phyloP scores from a whole-genome alignment of 2,113 vertebrate species.

The Nannobrachium achirus region DNA sequence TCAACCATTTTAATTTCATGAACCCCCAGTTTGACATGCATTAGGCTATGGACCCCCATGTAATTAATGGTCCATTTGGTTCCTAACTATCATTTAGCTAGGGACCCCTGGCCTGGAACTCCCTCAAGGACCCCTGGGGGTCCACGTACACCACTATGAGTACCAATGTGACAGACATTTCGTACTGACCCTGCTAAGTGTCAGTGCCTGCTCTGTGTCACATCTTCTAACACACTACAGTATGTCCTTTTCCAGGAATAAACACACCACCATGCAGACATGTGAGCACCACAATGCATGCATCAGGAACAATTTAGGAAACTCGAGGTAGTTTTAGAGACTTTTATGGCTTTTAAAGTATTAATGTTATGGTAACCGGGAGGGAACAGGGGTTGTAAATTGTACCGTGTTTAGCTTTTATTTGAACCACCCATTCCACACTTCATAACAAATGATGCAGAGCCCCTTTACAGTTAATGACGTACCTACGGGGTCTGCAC shows the following conservation, averaged over 20 bases:
- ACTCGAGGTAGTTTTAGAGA: conserved; percentile 32
- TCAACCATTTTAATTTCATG: too few species aligned
- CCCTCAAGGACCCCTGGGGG: too few species aligned
- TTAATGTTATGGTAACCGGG: conserved; percentile 52
- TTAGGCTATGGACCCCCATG: too few species aligned
- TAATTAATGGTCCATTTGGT: too few species aligned
- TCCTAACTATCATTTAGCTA: too few species aligned
- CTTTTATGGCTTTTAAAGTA: conserved; percentile 27
- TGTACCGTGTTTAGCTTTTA: conserved; percentile 39
- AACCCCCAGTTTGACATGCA: too few species aligned
- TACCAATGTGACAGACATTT: conserved; percentile 43
- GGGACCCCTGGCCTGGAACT: too few species aligned
- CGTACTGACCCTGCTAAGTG: conserved; percentile 32
- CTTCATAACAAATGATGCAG: conserved; percentile 61
- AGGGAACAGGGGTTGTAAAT: conserved; percentile 41
- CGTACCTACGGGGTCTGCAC: conserved; percentile 31
- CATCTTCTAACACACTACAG: conserved; percentile 35
- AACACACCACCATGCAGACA: not conserved
- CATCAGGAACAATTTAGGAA: conserved; percentile 30
- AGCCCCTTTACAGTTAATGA: conserved; percentile 59
- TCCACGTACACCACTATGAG: too few species aligned
- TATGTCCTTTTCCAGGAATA: conserved; percentile 41
- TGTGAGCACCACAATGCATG: not conserved
- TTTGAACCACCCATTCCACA: conserved; percentile 30
- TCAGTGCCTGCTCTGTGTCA: conserved; percentile 47